Base-by-base conservation (phyloP, 2,113 vertebrate genomes). In the Hypomesus transpacificus region DNA sequence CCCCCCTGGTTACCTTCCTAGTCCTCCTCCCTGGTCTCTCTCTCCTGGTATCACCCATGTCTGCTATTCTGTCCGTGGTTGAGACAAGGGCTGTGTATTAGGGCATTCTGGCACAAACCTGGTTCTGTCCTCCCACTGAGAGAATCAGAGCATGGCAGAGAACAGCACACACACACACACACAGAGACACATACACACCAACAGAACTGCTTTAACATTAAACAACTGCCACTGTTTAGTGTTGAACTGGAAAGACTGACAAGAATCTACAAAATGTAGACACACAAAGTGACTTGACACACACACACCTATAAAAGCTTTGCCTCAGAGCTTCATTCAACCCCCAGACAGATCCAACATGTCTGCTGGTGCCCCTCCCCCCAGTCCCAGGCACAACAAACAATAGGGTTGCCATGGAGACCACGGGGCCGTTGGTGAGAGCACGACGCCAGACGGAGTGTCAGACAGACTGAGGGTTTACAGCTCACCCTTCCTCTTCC, bases 381-480 rank as follows among this genome's bases (percentile, higher is more conserved):
- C 34, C 26, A 39, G 34, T 61, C 60, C 21, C 81, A 80, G 76
- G 74, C 76, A 86, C 80, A 87, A 86, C 82, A 88, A 88, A 90
- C 88, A 90, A 84, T 85, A 78, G 5, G 50, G 85, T 89, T 87
- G 84, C 86, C 84, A 89, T 75, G 89, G 88, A 67, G 72, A 82
- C 78, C 73, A 76, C 70, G 63, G 68, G 80, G 24, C 53, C 26
- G 68, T 76, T 65, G 18, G 69, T 64, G 71, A 66, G 78, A 13
- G 54, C 66, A 68, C 65, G 76, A 52, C 34, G 34, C 56, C 71
- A 76, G 74, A 77, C 77, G 53, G 63, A 71, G 77, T 64, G 69
- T 63, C 73, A 80, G 71, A 74, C 67, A 69, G 34, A 24, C n/a
- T 62, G 21, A 65, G 5, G 31, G 18, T 59, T 54, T 68, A 67